Evolutionary conservation across 2,797 vertebrate species (phyloP), one percentile per base, ranked within the genome.

Genomic region (Cephalopachus bancanus): DNA sequence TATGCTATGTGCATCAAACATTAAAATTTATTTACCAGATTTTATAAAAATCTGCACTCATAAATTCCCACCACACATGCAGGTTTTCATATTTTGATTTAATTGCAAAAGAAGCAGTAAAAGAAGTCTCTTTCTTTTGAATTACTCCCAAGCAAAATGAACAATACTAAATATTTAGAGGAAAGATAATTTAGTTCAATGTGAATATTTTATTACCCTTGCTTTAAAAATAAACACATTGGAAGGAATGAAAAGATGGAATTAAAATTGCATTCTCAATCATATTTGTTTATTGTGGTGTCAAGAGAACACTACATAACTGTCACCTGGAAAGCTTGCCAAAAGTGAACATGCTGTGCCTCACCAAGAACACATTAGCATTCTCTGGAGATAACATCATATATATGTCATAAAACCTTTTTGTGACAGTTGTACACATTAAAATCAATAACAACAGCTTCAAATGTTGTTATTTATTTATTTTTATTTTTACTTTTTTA

Each of bases 71-170:
- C 10, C 10, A 80, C 65, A 72, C 33, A 62, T 59, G 20, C 17
- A 88, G 10, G 17, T 92, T 81, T 78, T 83, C 64, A 62, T 71
- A 72, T 81, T 81, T 89, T 44, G 1, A 89, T 53, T 76, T 96
- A 93, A 89, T 96, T 86, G 24, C 30, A 81, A 55, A 89, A 59
- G 7, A 92, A 95, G 5, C 67, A 78, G 33, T 83, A 72, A 94
- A 84, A 84, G 3, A 65, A 83, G 2, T 3, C 7, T 55, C 20
- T 81, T 87, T 76, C 14, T 59, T 59, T 80, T 65, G 15, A 81
- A 85, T 94, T 74, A 62, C 28, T 72, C 17, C 30, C 33, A 93
- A 83, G 44, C 30, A 86, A 83, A 65, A 84, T 72, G 14, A 71
- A 57, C n/a, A 67, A 71, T 83, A 57, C 2, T 65, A 64, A 93